Evolutionary conservation across 2,113 vertebrate genomes (phyloP), one percentile per base, ranked within the genome.

Genomic region (Atrichornis clamosus): DNA sequence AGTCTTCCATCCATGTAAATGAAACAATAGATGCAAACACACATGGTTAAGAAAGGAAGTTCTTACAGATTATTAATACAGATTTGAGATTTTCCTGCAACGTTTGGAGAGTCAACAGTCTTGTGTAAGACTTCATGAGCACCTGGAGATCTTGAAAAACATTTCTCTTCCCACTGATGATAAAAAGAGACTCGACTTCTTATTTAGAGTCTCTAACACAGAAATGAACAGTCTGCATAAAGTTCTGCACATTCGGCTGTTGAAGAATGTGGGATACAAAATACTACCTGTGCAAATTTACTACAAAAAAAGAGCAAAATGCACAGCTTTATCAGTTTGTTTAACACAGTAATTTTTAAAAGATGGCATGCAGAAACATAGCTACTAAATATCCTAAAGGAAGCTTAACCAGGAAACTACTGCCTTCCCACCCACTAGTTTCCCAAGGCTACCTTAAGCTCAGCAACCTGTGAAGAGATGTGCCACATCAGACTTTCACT

Each of bases 401-500:
- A 83, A 83, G 32, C 42, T 63, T 62, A 22, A 69, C 42, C 13
- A 82, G 41, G 55, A 62, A 49, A 24, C 47, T 32, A n/a, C 41
- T 6, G 13, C 19, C 32, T 85, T 50, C 56, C 83, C 67, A 92
- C 46, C 82, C 88, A 93, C 20, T 23, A 49, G 26, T 32, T 83
- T 52, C 79, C 81, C 82, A 80, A 68, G n/a, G 82, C 97, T 98
- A 99, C 99, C 99, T 99, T 99, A 76, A 99, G 98, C 97, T 99
- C 99, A 78, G 99, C 99, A 90, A 99, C 99, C 88, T 99, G 99
- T 37, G 99, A 99, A 26, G 99, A 99, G 96, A 99, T 99, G 97
- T 99, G 99, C 99, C 99, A 99, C 99, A 99, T 99, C 86, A 99
- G 98, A 95, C 99, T 99, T 98, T 99, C 99, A 62, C 99, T 99